Conservation (phyloP, 2,113 vertebrate species). For the Prionailurus bengalensis region DNA sequence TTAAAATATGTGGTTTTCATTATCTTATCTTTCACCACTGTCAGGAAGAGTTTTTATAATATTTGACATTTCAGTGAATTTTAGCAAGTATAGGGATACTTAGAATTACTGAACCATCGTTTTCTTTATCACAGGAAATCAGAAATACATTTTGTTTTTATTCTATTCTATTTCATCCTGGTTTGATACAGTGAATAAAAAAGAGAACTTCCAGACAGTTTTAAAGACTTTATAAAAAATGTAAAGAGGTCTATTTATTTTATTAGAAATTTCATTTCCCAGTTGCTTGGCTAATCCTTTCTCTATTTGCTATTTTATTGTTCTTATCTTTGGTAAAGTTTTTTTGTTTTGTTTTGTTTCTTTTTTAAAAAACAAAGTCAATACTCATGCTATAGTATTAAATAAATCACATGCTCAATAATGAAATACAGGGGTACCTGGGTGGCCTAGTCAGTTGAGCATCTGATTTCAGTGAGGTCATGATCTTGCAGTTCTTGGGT, state of each 20-base stretch:
- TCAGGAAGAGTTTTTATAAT: slow-evolving; percentile 2
- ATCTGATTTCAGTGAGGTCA: too few species aligned
- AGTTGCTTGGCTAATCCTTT: neutral
- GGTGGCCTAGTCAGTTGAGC: too few species aligned
- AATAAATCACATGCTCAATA: neutral
- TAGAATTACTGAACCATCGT: neutral
- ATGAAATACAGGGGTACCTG: neutral
- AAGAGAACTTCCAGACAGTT: neutral
- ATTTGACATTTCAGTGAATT: neutral
- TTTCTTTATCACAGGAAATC: neutral
- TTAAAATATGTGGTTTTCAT: slow-evolving; percentile 59
- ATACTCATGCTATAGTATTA: neutral
- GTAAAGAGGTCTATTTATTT: neutral
- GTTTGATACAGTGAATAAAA: neutral
- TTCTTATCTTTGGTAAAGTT: neutral
- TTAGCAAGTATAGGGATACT: slow-evolving; percentile 40
- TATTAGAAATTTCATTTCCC: neutral
- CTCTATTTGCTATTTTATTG: neutral
- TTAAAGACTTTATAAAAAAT: neutral
- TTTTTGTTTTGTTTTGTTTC: neutral
- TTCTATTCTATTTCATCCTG: neutral
- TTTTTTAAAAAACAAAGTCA: neutral
- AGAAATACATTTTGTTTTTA: neutral
- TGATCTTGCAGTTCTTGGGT: too few species aligned
- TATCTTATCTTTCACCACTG: slow-evolving; percentile 41